A percentile compares a stretch with the other conserved stretches of the same genome.
Evolutionary conservation across 2,797 vertebrate species (phyloP).

Genomic region (Pseudopleuronectes americanus): DNA sequence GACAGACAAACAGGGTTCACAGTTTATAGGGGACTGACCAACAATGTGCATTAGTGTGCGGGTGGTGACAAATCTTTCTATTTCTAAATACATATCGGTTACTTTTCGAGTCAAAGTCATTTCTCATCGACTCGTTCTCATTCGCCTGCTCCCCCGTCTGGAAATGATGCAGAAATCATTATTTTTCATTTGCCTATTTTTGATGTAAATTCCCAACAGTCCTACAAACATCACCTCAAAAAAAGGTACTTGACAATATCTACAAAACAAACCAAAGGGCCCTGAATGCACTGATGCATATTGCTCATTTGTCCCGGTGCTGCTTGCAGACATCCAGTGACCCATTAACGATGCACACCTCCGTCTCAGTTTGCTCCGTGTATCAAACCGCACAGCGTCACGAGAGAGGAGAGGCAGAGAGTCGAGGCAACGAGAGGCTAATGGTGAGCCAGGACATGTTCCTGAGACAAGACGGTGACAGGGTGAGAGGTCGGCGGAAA

Average conservation of each 20-base stretch:
- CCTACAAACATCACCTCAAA: slow-evolving; percentile 18
- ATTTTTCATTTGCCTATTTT: not conserved
- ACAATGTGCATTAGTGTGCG: slow-evolving; percentile 2
- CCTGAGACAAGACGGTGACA: slow-evolving; percentile 39
- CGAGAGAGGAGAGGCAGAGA: slow-evolving; percentile 10
- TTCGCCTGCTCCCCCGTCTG: not conserved
- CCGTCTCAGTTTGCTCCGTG: slow-evolving; percentile 13
- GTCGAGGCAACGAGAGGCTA: slow-evolving; percentile 35
- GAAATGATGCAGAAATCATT: not conserved
- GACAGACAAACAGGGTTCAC: not conserved
- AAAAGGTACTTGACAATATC: slow-evolving; percentile 33
- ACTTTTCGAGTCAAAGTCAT: not conserved
- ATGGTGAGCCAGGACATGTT: slow-evolving; percentile 41
- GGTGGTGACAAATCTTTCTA: not conserved
- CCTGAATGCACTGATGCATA: slow-evolving; percentile 42
- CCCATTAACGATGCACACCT: slow-evolving; percentile 46
- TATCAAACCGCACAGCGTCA: slow-evolving; percentile 33
- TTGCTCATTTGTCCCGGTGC: slow-evolving; percentile 44
- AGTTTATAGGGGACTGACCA: not conserved
- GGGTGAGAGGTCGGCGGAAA: slow-evolving; percentile 42
- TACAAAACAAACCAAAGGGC: slow-evolving; percentile 42
- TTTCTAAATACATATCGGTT: not conserved
- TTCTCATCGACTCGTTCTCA: slow-evolving; percentile 1
- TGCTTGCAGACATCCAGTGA: slow-evolving; percentile 46
- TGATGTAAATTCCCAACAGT: slow-evolving; percentile 15